These are phyloP conservation scores for Microplitis mediator DNA, from an alignment of 1,140 invertebrate species.

Conservation along the genomic window DNA sequence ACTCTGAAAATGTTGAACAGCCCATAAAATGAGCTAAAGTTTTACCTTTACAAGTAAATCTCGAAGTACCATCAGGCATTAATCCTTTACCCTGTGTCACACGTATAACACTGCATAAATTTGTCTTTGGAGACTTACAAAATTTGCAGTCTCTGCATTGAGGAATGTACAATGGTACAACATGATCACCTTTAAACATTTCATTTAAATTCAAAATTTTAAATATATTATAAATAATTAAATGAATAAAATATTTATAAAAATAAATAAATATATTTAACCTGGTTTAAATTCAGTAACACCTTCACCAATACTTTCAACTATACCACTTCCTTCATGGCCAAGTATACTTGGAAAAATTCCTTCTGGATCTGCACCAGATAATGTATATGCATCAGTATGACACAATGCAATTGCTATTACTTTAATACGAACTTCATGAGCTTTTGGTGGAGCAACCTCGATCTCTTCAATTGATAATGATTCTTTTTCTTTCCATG, in stretches of 20 bases:
- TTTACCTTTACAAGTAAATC: slow-evolving; percentile 93
- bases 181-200: slow-evolving; percentile 81
- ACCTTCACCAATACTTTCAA: slow-evolving; percentile 94
- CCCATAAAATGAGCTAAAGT: slow-evolving; percentile 97
- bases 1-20: slow-evolving; percentile 96
- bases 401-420: slow-evolving; percentile 93
- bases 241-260: neutral
- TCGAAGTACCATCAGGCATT: slow-evolving; percentile 94
- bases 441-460: slow-evolving; percentile 91
- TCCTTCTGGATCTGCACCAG: slow-evolving; percentile 93
- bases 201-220: slow-evolving; percentile 13
- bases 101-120: slow-evolving; percentile 95
- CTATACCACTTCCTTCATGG: slow-evolving; percentile 93
- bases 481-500: slow-evolving; percentile 88
- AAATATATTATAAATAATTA: slow-evolving; percentile 3
- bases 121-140: slow-evolving; percentile 94
- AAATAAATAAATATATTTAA: slow-evolving; percentile 42
- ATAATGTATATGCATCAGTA: slow-evolving; percentile 94
- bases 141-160: slow-evolving; percentile 97
- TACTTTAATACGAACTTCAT: slow-evolving; percentile 85
- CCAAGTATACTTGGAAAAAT: slow-evolving; percentile 91
- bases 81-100: slow-evolving; percentile 84
- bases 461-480: slow-evolving; percentile 88
- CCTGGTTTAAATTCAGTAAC: slow-evolving; percentile 85
- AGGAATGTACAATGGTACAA: slow-evolving; percentile 94